Evolutionary conservation across 1,140 invertebrate species (phyloP).

Genomic region (Venturia canescens): DNA sequence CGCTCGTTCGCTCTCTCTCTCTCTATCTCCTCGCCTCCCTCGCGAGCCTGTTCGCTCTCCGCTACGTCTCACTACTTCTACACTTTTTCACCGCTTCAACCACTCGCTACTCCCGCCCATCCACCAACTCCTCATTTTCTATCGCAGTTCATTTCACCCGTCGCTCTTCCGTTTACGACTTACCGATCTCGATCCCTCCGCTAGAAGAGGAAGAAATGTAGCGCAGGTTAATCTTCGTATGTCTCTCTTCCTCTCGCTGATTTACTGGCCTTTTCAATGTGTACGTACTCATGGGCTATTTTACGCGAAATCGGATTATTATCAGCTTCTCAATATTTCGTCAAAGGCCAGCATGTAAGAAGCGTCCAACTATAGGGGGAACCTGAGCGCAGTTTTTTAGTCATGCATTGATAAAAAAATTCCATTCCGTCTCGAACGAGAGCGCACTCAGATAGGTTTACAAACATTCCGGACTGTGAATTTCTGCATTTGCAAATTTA

Average conservation of each 20-base stretch:
- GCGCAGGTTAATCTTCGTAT: not conserved
- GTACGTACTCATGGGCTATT: not conserved
- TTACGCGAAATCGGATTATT: not conserved
- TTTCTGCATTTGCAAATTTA: too few species aligned
- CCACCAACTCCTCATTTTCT: constrained; percentile 40
- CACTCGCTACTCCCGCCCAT: constrained; percentile 23
- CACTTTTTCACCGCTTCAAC: constrained; percentile 29
- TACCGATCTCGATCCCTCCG: not conserved
- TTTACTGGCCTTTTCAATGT: not conserved
- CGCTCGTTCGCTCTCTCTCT: constrained; percentile 23
- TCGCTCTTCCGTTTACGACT: constrained; percentile 24
- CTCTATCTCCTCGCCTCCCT: constrained; percentile 28
- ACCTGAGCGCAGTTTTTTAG: too few species aligned
- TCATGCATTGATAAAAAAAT: too few species aligned
- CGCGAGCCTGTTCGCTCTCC: constrained; percentile 25
- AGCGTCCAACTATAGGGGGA: too few species aligned
- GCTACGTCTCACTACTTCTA: constrained; percentile 26
- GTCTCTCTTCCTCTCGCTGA: not conserved
- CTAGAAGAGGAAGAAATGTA: not conserved
- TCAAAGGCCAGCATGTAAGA: too few species aligned
- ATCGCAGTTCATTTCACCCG: constrained; percentile 34
- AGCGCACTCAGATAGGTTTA: too few species aligned
- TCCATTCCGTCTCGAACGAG: too few species aligned
- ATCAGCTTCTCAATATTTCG: not conserved
- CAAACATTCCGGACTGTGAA: too few species aligned